Base-by-base conservation (phyloP, 2,888 invertebrate genomes). In the Diaperis boleti region DNA sequence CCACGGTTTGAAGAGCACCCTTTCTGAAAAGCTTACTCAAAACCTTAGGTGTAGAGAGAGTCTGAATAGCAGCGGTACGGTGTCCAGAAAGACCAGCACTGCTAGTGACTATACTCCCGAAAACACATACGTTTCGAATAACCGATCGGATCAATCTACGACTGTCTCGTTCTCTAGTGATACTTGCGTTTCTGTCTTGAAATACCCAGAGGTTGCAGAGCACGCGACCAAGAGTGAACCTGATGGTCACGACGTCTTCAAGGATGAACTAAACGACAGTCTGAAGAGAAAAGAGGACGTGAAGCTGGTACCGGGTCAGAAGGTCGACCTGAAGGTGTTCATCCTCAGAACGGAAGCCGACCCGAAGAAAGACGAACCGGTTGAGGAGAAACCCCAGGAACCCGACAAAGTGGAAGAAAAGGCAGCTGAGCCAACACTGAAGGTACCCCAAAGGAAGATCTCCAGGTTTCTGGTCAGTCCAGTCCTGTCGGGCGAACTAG, bases 391-490 rank as follows among this genome's bases (percentile, higher is more conserved):
- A n/a, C 17, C 7, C 3, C 37, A 60, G 64, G 74, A 60, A 59
- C 59, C 67, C 7, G 65, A 67, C 17, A 47, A 47, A 11, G 31
- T 14, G 1, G 47, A 47, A 6, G 47, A 47, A 1, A 47, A 47
- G 10, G 17, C 17, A 15, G 60, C 57, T 55, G 15, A 62, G n/a
- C 33, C 10, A 59, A n/a, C 77, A 76, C 63, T 76, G 26, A 84
- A 84, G 62, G 80, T 82, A 11, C 81, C 84, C 5, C 87, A 87
- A 70, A 83, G 92, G 62, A 92, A 92, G 79, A 90, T 92, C 72
- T 92, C 92, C 20, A 83, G 92, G 59, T 93, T 93, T 82, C 85
- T 92, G 77, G 92, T 93, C 70, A 92, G 92, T 79, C 92, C 92
- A 14, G 92, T 92, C 1, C 84, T 90, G 22, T 89, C 88, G 74